phyloP scores from a whole-genome alignment of 2,888 invertebrate species.

The Byasa hedistus region DNA sequence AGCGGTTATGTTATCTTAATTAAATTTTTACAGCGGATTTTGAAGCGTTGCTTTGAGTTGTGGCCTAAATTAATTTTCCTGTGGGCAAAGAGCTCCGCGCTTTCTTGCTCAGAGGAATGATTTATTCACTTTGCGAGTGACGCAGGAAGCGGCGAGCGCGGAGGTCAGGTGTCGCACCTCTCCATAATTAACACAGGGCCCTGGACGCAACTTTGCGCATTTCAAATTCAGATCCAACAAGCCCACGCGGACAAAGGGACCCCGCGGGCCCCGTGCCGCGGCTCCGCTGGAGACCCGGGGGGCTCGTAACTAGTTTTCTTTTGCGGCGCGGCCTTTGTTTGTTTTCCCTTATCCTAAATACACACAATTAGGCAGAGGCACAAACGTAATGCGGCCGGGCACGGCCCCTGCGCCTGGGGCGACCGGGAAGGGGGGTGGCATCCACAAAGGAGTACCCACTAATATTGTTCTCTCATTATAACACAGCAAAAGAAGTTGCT shows the following conservation, averaged over 20 bases:
- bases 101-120: constrained; percentile 30
- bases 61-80: constrained; percentile 13
- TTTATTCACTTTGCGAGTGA: constrained; percentile 38
- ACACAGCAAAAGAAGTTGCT: too few species aligned
- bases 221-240: constrained; percentile 70
- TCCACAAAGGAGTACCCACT: too few species aligned
- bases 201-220: constrained; percentile 59
- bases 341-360: constrained; percentile 41
- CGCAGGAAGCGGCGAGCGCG: constrained; percentile 37
- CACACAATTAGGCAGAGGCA: constrained; percentile 36
- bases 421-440: too few species aligned
- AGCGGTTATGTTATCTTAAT: too few species aligned
- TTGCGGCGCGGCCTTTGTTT: constrained; percentile 36
- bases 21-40: too few species aligned
- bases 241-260: constrained; percentile 46
- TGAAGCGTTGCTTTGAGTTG: constrained; percentile 3
- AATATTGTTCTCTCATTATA: too few species aligned
- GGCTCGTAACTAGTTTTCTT: constrained; percentile 36
- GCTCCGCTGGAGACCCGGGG: constrained; percentile 30
- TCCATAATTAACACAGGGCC: constrained; percentile 67
- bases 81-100: constrained; percentile 6
- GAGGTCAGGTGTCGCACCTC: constrained; percentile 57
- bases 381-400: constrained; percentile 5
- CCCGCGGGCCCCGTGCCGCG: constrained; percentile 32
- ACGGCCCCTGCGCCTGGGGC: not conserved